Evolutionary conservation across 2,797 vertebrate genomes (phyloP), one percentile per base, ranked within the genome.

Genomic region (Salarias fasciatus): DNA sequence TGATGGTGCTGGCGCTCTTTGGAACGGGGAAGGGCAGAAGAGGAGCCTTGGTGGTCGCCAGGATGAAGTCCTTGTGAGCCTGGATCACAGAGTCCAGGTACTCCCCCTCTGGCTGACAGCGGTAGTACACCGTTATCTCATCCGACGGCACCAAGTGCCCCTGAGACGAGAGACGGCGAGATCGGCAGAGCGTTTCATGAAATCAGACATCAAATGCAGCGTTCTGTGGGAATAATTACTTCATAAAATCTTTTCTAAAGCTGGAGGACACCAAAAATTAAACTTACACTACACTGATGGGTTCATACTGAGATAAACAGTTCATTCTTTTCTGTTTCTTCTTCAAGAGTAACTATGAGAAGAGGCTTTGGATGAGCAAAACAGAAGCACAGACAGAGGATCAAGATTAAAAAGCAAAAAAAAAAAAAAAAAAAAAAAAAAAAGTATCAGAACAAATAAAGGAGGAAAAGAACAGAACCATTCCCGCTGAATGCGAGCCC

Each of bases 61-160:
- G 89, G 88, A 99, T 98, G 58, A 99, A 99, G 54, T 97, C 95
- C 0, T 64, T 91, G 49, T 99, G 98, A 4, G 92, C 91, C 80
- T 94, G 90, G 70, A 99, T 95, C 54, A 99, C 94, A n/a, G 90
- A 88, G 71, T 93, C 92, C 88, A 99, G 87, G 86, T 99, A 99
- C 15, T 92, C 87, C 51, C 92, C 95, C 71, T 93, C 85, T 45
- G 96, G 96, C 53, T 89, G 82, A 8, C 89, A 91, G 75, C 77
- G 89, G 88, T 97, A 99, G 90, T 97, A 95, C 72, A 99, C 94
- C 0, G 85, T 92, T 73, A 99, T 96, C 84, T 98, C 95, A 79
- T 99, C 97, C 0, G 97, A 97, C 1, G 98, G 97, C 71, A 98
- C 94, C 82, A 99, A 90, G 79, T 93, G 96, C 47, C 92, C 94